These are phyloP conservation scores for Peribatodes rhomboidaria DNA, from an alignment of 2,888 invertebrate genomes.

Conservation along the genomic window DNA sequence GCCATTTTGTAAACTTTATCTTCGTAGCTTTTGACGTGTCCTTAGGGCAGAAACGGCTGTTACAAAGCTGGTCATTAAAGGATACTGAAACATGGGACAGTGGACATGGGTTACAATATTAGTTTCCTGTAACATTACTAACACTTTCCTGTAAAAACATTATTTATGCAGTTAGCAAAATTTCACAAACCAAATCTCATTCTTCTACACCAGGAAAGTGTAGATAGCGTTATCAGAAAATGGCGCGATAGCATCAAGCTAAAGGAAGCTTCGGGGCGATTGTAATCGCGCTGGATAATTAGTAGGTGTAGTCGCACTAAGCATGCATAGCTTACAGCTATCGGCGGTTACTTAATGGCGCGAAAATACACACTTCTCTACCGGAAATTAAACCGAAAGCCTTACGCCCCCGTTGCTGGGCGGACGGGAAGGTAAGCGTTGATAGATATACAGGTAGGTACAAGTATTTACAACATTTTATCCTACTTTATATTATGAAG, in stretches of 20 bases:
- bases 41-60: too few species aligned
- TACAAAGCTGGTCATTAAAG: too few species aligned
- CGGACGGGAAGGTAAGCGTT: constrained; percentile 23
- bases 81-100: too few species aligned
- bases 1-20: too few species aligned
- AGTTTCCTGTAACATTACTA: too few species aligned
- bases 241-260: constrained; percentile 18
- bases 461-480: background rate
- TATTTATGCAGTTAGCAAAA: too few species aligned
- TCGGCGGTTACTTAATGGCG: constrained; percentile 57
- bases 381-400: constrained; percentile 63
- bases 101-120: background rate
- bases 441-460: constrained; percentile 28
- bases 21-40: too few species aligned
- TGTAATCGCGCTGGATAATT: constrained; percentile 44
- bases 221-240: constrained; percentile 15
- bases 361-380: constrained; percentile 60
- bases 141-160: too few species aligned
- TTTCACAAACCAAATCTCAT: background rate
- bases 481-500: too few species aligned
- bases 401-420: constrained; percentile 34
- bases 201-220: constrained; percentile 9
- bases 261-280: constrained; percentile 36
- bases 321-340: constrained; percentile 55
- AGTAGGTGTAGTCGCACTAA: constrained; percentile 47